phyloP scores from a whole-genome alignment of 1,140 invertebrate species.

The Pseudobourletiella spinata region DNA sequence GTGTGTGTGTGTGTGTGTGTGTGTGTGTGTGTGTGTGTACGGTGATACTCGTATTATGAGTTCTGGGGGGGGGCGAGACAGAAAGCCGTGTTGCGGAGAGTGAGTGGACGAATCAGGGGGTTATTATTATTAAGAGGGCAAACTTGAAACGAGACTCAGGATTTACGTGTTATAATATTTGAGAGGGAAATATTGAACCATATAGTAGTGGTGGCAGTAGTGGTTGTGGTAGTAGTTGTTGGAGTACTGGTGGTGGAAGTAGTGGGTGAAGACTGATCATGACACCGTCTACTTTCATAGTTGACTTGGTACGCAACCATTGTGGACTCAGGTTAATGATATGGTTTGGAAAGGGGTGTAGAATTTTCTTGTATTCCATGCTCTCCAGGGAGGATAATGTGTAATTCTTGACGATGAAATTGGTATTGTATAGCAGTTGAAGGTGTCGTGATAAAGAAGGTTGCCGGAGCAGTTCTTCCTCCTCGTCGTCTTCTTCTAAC shows the following conservation, averaged over 20 bases:
- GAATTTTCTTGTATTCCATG: not conserved
- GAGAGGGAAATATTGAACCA: not conserved
- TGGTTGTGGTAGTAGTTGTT: too few relatives aligned
- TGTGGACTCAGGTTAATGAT: not conserved
- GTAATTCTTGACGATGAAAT: constrained; percentile 12
- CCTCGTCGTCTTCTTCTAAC: not conserved
- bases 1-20: too few relatives aligned
- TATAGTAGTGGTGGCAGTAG: too few relatives aligned
- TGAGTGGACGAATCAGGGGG: too few relatives aligned
- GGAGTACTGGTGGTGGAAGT: too few relatives aligned
- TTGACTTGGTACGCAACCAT: not conserved
- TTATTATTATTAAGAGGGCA: too few relatives aligned
- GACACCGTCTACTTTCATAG: constrained; percentile 4
- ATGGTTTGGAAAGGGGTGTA: not conserved
- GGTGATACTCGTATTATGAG: too few relatives aligned
- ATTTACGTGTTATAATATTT: not conserved
- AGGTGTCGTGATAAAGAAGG: constrained; percentile 4
- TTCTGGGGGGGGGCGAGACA: too few relatives aligned
- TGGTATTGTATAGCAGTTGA: not conserved
- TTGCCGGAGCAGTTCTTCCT: not conserved
- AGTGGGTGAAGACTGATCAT: too few relatives aligned
- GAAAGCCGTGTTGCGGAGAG: too few relatives aligned
- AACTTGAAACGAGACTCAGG: not conserved
- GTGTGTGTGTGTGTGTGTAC: too few relatives aligned
- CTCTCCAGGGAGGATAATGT: not conserved